Base-by-base conservation (phyloP, 2,113 vertebrate species). In the Phalacrocorax pelagicus region DNA sequence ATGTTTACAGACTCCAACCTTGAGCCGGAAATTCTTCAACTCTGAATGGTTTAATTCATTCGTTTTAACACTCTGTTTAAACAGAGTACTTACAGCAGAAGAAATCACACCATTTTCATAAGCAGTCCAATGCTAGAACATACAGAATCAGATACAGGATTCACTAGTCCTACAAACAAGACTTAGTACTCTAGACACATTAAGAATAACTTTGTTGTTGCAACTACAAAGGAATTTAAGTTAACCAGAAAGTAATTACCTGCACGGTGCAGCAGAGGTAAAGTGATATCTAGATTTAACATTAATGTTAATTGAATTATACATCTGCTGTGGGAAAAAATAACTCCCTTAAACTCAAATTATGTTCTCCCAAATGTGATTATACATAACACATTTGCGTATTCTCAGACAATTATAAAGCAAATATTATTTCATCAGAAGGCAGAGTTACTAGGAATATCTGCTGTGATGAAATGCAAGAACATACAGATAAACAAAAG, bases 281-380 rank as follows among this genome's bases (percentile, higher is more conserved):
- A 89, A 93, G 82, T 71, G 79, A 94, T 61, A 86, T 72, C 63
- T 93, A 92, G 46, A 89, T 81, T 81, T 91, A 96, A 93, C 67
- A 94, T 84, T 91, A 94, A 59, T 26, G 69, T 91, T 93, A 95
- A 94, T 96, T 94, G 81, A 96, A 96, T 97, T 97, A 96, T 78
- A 86, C 40, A 75, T 55, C 66, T 95, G 59, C 61, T 70, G 7
- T 80, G 80, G 94, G 65, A 84, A 73, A 95, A 93, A 75, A 66
- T 38, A 40, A 85, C 77, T 75, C 51, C 84, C 55, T 85, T 90
- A 83, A 95, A 85, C 81, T 88, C 71, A 75, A 62, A 74, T 91
- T 70, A 52, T 23, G 49, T 83, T 95, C 94, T 96, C 88, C 61
- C 90, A 69, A 95, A 93, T 72, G 46, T 75, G 40, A 95, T 94